These are phyloP conservation scores for Cinara cedri DNA, from an alignment of 2,888 invertebrate genomes.

Conservation along the genomic window DNA sequence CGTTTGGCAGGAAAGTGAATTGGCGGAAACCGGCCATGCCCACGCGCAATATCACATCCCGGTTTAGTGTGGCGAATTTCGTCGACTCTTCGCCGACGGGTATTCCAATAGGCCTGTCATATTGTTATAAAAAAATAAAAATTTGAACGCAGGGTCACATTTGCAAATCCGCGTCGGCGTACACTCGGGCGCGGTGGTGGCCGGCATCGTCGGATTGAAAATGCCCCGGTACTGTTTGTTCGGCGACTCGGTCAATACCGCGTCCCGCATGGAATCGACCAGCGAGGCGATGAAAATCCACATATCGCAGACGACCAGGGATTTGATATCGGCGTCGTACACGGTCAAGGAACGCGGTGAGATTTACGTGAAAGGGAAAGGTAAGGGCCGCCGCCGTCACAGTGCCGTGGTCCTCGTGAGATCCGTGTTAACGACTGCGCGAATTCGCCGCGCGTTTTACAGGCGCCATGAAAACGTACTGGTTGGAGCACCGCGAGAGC, in stretches of 20 bases:
- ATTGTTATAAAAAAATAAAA: too few relatives aligned
- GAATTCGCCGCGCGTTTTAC: constrained; percentile 60
- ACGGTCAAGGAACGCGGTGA: constrained; percentile 80
- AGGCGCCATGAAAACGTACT: constrained; percentile 88
- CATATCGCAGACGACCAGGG: constrained; percentile 86
- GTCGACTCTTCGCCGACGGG: too few relatives aligned
- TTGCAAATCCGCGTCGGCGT: constrained; percentile 84
- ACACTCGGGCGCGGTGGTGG: constrained; percentile 90
- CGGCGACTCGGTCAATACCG: constrained; percentile 90
- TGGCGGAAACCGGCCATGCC: too few relatives aligned
- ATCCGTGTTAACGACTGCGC: neutral
- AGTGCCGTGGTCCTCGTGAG: neutral
- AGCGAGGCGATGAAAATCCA: constrained; percentile 93
- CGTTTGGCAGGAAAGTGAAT: too few relatives aligned
- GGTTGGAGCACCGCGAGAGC: constrained; percentile 78
- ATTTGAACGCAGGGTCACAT: constrained; percentile 71
- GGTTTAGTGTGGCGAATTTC: too few relatives aligned
- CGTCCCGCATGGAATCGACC: constrained; percentile 91
- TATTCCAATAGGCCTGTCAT: too few relatives aligned
- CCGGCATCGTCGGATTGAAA: constrained; percentile 91
- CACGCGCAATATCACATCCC: too few relatives aligned
- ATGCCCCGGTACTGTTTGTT: constrained; percentile 88
- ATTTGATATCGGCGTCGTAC: constrained; percentile 76
- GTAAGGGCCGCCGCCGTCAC: constrained; percentile 64
- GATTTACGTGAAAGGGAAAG: constrained; percentile 90